Percentiles rank a stretch among this genome's conserved stretches.
phyloP scores from a whole-genome alignment of 2,888 invertebrate genomes.

The Pycnomerus fuliginosus region DNA sequence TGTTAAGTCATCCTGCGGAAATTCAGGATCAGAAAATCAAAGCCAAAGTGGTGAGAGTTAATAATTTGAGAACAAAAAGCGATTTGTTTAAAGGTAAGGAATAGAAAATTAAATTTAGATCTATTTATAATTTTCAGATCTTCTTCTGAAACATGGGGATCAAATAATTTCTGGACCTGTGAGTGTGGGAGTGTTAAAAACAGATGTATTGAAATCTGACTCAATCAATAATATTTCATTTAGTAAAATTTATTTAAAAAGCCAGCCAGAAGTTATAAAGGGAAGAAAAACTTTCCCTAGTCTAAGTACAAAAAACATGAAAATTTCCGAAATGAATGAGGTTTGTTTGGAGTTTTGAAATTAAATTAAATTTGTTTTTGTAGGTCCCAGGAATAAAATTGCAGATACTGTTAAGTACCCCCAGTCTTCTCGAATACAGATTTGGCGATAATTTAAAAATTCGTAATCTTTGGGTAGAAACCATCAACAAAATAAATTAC shows the following conservation, averaged over 20 bases:
- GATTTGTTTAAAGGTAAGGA: conserved; percentile 34
- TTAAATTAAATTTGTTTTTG: not conserved
- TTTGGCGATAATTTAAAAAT: conserved; percentile 35
- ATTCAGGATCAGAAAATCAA: conserved; percentile 35
- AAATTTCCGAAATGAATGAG: not conserved
- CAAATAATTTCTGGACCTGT: conserved; percentile 28
- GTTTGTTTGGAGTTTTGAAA: not conserved
- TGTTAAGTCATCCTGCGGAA: conserved; percentile 41
- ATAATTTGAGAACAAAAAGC: conserved; percentile 27
- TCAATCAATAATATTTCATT: conserved; percentile 38
- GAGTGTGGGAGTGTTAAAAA: conserved; percentile 31
- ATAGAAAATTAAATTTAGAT: conserved; percentile 5
- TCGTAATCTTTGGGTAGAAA: conserved; percentile 39
- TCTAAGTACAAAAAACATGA: not conserved
- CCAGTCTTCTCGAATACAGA: conserved; percentile 18
- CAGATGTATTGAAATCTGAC: conserved; percentile 27
- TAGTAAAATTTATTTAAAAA: conserved; percentile 37
- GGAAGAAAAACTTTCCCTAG: conserved; percentile 39
- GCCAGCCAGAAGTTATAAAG: conserved; percentile 28
- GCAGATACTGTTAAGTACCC: conserved; percentile 14
- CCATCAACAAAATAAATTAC: conserved; percentile 44
- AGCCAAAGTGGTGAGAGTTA: conserved; percentile 26
- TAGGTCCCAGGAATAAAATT: conserved; percentile 1
- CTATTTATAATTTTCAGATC: conserved; percentile 28
- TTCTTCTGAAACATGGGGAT: conserved; percentile 29